A percentile compares a stretch with the other conserved stretches of the same genome.
Conservation (phyloP, 2,888 invertebrate genomes). For the Melinaea marsaeus region DNA sequence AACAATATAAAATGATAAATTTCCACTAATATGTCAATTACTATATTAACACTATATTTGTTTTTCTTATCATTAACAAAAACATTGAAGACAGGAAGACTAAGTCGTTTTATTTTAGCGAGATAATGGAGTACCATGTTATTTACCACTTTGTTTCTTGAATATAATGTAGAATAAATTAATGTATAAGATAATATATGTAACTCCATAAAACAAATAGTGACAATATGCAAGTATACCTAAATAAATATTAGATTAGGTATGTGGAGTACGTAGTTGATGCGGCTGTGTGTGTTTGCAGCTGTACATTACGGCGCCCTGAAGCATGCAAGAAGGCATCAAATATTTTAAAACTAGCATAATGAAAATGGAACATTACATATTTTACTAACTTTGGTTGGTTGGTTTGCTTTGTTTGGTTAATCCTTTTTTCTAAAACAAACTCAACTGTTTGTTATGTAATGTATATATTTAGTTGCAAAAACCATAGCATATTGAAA, state of each 20-base stretch:
- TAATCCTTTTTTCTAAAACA: too few species aligned
- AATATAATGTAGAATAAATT: background rate
- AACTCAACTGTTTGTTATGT: background rate
- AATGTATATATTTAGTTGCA: too few species aligned
- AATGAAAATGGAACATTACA: slow-evolving; percentile 48
- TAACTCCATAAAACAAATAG: slow-evolving; percentile 30
- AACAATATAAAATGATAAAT: slow-evolving; percentile 14
- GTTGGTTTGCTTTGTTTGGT: background rate
- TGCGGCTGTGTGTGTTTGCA: slow-evolving; percentile 59
- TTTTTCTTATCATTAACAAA: slow-evolving; percentile 15
- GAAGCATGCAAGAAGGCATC: slow-evolving; percentile 35
- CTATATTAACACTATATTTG: slow-evolving; percentile 13
- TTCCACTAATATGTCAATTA: slow-evolving; percentile 11
- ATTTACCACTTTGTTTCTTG: background rate
- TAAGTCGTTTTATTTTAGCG: slow-evolving; percentile 3
- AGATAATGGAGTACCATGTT: background rate
- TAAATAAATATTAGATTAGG: slow-evolving; percentile 50
- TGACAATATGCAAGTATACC: slow-evolving; percentile 32
- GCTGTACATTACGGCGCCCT: slow-evolving; percentile 56
- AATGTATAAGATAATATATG: slow-evolving; percentile 28
- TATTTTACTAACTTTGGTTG: background rate
- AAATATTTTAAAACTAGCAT: slow-evolving; percentile 68
- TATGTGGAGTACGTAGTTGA: slow-evolving; percentile 37
- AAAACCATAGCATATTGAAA: too few species aligned
- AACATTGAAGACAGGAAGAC: slow-evolving; percentile 12